phyloP scores from a whole-genome alignment of 2,888 invertebrate genomes.

The Tetramorium bicarinatum region DNA sequence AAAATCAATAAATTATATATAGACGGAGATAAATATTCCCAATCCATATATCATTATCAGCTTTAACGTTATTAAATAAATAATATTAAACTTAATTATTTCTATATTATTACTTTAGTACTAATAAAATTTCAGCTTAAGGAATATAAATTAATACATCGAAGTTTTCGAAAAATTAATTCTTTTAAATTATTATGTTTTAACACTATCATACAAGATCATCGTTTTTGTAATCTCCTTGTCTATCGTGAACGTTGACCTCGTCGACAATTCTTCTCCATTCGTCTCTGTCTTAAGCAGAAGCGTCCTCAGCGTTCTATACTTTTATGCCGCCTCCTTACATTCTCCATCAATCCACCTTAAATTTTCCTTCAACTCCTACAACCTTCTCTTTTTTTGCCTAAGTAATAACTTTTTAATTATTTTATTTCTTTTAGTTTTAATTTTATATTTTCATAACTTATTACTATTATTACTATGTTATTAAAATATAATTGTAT shows the following conservation, averaged over 20 bases:
- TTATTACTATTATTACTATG: not conserved
- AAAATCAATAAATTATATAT: not conserved
- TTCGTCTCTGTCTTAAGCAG: slow-evolving; percentile 43
- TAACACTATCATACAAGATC: slow-evolving; percentile 4
- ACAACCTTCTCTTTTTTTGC: not conserved
- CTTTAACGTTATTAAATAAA: not conserved
- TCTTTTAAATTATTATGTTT: slow-evolving; percentile 3
- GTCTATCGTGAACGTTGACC: slow-evolving; percentile 33
- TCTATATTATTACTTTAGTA: not conserved
- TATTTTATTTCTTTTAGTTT: not conserved
- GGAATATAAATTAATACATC: slow-evolving; percentile 5
- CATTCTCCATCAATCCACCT: slow-evolving; percentile 34
- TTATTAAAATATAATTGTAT: not conserved
- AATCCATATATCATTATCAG: not conserved
- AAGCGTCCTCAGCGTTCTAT: slow-evolving; percentile 19
- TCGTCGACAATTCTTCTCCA: slow-evolving; percentile 28
- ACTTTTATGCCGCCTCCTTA: slow-evolving; percentile 19
- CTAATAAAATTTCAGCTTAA: not conserved
- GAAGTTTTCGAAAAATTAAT: not conserved
- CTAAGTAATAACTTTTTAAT: not conserved
- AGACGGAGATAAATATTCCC: not conserved
- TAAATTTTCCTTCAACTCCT: slow-evolving; percentile 5
- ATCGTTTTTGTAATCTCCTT: slow-evolving; percentile 28
- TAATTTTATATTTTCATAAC: not conserved
- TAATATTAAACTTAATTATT: not conserved